Conservation (phyloP, 2,888 invertebrate genomes). For the Lepas anatifera region DNA sequence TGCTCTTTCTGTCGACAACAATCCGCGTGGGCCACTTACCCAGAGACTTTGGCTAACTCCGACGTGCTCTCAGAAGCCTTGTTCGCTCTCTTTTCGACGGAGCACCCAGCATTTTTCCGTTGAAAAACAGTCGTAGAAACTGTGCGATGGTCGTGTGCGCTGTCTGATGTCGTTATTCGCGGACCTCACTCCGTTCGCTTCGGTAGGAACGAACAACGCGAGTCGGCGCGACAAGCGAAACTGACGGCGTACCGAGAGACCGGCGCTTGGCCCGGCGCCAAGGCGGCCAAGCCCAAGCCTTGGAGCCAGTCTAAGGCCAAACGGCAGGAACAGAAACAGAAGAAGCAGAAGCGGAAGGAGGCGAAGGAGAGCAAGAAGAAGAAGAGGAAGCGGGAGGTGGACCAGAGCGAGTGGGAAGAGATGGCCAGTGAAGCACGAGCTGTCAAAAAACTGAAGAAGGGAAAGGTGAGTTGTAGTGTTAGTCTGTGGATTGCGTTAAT, state of each 20-base stretch:
- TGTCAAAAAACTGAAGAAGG: conserved; percentile 72
- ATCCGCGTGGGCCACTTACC: no score
- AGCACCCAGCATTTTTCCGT: no score
- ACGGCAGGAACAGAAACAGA: conserved; percentile 51
- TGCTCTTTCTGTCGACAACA: no score
- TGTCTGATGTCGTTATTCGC: background rate
- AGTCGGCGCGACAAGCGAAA: conserved; percentile 56
- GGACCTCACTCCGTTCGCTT: no score
- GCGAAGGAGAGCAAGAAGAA: conserved; percentile 38
- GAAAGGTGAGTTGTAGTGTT: conserved; percentile 51
- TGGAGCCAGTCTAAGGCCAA: conserved; percentile 56
- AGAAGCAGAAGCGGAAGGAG: conserved; percentile 35
- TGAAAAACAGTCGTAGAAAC: no score
- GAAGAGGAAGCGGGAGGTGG: conserved; percentile 39
- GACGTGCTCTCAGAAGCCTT: no score
- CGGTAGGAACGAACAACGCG: conserved; percentile 58
- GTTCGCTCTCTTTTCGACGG: no score
- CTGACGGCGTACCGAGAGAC: conserved; percentile 55
- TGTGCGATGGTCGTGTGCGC: no score
- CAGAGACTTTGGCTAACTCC: no score
- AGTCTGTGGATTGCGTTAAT: no score
- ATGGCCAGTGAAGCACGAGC: conserved; percentile 49
- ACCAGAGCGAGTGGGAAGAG: conserved; percentile 32
- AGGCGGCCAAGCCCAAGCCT: conserved; percentile 42
- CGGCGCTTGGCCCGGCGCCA: conserved; percentile 58